phyloP scores from a whole-genome alignment of 2,888 invertebrate species.

The Pheosia gnoma region DNA sequence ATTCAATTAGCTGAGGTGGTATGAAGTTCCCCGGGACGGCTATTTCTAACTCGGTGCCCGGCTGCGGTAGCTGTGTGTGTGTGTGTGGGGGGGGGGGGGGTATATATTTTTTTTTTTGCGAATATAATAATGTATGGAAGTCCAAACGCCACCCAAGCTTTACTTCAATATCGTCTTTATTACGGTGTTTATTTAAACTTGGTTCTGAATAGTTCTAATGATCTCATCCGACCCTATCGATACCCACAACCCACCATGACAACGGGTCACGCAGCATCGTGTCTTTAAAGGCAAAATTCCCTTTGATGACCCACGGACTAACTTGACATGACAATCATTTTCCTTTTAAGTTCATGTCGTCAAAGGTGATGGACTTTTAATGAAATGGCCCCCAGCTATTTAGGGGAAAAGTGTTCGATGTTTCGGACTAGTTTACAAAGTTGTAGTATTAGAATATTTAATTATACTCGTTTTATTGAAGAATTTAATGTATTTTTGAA shows the following conservation, averaged over 20 bases:
- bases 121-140: too few relatives aligned
- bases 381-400: conserved; percentile 27
- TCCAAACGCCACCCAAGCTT: too few relatives aligned
- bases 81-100: too few relatives aligned
- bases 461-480: not conserved
- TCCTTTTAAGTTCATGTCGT: conserved; percentile 9
- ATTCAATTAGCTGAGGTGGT: too few relatives aligned
- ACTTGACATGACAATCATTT: conserved; percentile 13
- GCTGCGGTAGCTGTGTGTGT: too few relatives aligned
- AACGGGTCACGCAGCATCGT: conserved; percentile 18
- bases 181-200: conserved; percentile 17
- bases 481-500: too few relatives aligned
- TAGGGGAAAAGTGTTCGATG: conserved; percentile 25
- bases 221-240: conserved; percentile 14
- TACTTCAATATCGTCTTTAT: too few relatives aligned
- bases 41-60: too few relatives aligned
- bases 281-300: conserved; percentile 8
- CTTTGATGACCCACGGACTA: conserved; percentile 10
- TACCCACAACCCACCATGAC: conserved; percentile 17
- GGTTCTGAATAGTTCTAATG: conserved; percentile 13
- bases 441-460: not conserved
- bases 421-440: conserved; percentile 4
- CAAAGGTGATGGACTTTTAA: conserved; percentile 36
- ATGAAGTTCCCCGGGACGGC: too few relatives aligned
- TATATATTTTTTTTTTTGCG: too few relatives aligned